These are phyloP conservation scores for Pogonocichla stellata DNA, from an alignment of 2,113 vertebrate species.

Conservation along the genomic window DNA sequence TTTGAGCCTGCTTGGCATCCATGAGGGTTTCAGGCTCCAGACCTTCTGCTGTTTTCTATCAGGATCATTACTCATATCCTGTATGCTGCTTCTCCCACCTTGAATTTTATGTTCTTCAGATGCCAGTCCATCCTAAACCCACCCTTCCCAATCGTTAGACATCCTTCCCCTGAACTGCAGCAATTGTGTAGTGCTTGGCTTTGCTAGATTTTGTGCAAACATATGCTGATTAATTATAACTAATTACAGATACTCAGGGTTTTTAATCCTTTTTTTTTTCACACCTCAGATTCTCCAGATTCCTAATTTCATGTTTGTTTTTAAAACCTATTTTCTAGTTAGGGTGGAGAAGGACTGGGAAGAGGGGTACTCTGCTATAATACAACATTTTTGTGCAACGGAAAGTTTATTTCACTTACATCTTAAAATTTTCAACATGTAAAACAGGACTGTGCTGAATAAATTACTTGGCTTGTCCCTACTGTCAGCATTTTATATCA, in stretches of 20 bases:
- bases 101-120: background rate
- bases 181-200: background rate
- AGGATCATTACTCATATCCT: background rate
- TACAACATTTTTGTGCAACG: rapidly evolving
- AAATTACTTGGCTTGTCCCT: background rate
- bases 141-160: background rate
- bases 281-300: background rate
- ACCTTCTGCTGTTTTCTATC: background rate
- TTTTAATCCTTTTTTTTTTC: background rate
- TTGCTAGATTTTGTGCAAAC: background rate
- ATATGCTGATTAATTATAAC: constrained; percentile 6
- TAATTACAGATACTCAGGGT: background rate
- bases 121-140: background rate
- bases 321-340: background rate
- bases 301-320: background rate
- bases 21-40: background rate
- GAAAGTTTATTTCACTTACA: background rate
- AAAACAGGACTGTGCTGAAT: background rate
- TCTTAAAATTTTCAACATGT: background rate
- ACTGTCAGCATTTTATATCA: background rate
- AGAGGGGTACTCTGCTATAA: background rate
- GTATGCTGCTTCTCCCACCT: background rate
- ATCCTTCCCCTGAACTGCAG: background rate
- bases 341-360: background rate
- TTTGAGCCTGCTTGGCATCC: background rate